Base-by-base conservation (phyloP, 2,113 vertebrate genomes). In the Ondatra zibethicus region DNA sequence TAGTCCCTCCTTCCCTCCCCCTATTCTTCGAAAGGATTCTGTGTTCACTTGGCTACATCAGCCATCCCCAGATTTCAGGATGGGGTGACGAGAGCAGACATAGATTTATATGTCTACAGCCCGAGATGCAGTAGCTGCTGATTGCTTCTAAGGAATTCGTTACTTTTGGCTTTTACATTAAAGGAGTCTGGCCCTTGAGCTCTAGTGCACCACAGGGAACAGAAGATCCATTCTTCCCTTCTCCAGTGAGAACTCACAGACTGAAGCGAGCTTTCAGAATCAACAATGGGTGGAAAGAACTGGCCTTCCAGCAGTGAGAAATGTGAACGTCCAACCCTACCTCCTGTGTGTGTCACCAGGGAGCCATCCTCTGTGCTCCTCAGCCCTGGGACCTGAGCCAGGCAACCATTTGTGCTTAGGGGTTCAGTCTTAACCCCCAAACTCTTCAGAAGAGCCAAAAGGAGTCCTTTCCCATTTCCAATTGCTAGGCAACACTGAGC, bases 141-240 rank as follows among this genome's bases (percentile, higher is more conserved):
- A 82, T 87, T 89, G 72, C 70, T 94, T 89, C 77, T 58, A 82
- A 91, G 86, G 77, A 91, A 92, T 93, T 78, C 66, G 61, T 76
- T 47, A 50, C 77, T 89, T 95, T 88, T 91, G 96, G 92, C 31
- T 95, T 93, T 80, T 66, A 89, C 89, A 93, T 95, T 55, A 91
- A 96, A 94, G 88, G 77, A 88, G 92, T 39, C 80, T 95, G 93
- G 93, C 31, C 80, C 86, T 42, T 81, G 93, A 90, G 88, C 81
- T 88, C 92, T 77, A 63, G 25, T n/a, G 39, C 31, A 55, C 88
- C 29, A 52, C 3, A 8, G 96, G 85, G 91, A 96, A 96, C 89
- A 92, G 55, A 95, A 86, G 92, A 89, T 55, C 65, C 96, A 89
- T 95, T 97, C 91, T 96, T 91, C 55, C 27, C n/a, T 85, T 97